These are phyloP conservation scores for Serrognathus titanus DNA, from an alignment of 2,888 invertebrate genomes.

Conservation along the genomic window DNA sequence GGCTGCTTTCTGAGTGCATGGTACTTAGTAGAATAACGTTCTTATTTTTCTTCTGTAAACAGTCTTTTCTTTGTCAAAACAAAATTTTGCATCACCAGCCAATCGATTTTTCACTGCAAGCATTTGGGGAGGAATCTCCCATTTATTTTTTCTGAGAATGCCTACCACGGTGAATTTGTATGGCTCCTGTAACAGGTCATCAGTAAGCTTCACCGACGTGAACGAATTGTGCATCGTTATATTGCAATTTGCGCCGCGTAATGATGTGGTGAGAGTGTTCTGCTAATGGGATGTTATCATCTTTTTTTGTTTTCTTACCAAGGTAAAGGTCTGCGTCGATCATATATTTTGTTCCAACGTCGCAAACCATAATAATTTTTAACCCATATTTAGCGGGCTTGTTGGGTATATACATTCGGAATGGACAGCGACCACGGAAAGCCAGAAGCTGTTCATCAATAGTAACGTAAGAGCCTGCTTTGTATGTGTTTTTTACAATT, in stretches of 20 bases:
- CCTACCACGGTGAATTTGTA: neutral
- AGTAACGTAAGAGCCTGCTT: slow-evolving; percentile 21
- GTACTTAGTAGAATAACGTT: neutral
- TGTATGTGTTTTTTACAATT: slow-evolving; percentile 24
- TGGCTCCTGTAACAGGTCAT: neutral
- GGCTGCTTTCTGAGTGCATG: neutral
- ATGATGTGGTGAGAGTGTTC: too few species aligned
- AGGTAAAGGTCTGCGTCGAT: too few species aligned
- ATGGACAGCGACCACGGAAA: too few species aligned
- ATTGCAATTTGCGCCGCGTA: neutral
- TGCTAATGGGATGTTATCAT: too few species aligned
- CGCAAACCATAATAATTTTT: too few species aligned
- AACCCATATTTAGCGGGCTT: too few species aligned
- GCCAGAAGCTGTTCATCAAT: slow-evolving; percentile 32
- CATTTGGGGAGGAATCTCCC: too few species aligned
- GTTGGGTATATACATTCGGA: too few species aligned
- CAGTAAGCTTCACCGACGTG: neutral
- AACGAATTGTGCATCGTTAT: neutral
- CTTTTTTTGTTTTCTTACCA: too few species aligned
- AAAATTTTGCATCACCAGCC: too few species aligned
- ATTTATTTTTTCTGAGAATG: neutral
- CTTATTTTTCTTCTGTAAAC: neutral
- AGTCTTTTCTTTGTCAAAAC: neutral
- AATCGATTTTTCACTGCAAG: neutral
- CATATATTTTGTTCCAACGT: too few species aligned